Base-by-base conservation (phyloP, 2,797 vertebrate species). In the Bothrops alternatus region DNA sequence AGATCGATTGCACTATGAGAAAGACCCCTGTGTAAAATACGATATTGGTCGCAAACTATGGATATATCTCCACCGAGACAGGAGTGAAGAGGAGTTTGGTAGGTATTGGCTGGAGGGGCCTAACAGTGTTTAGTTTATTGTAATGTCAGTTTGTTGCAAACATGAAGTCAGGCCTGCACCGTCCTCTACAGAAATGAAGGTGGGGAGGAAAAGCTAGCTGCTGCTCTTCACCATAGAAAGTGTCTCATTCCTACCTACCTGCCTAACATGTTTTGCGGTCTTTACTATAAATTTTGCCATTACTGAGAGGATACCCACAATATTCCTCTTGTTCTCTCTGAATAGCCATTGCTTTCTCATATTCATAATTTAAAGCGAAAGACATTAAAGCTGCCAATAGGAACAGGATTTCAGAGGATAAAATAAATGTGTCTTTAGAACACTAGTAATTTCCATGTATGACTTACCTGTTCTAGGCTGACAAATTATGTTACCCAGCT, bases 41-140 rank as follows among this genome's bases (percentile, higher is more conserved):
- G 99, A 99, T 95, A 99, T 99, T 0, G 99, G 99, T 3, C 98
- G 99, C 86, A 99, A 99, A 96, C 96, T 99, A 56, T 99, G 99
- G 99, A 99, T 99, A 96, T 99, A 99, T 94, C 97, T 99, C 89
- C 99, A 99, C 94, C 98, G 99, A 28, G 97, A 98, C 95, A 98
- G 99, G 92, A 99, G 98, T 1, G 99, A 99, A 95, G 99, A 99
- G 65, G 99, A 99, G 96, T 99, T 99, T 92, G 99, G 99, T 99
- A 96, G 97, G 98, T 94, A 78, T 85, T 86, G 16, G 20, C 65
- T 86, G 6, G 6, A 85, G 58, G 23, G 28, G 2, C 3, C 3
- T 50, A n/a, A 69, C 10, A 47, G 6, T 18, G 16, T 58, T 42
- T 57, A 42, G 4, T 86, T 37, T 58, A 55, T 13, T 50, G 8